These are phyloP conservation scores for Siniperca knerii DNA, from an alignment of 2,113 vertebrate species.

Conservation along the genomic window DNA sequence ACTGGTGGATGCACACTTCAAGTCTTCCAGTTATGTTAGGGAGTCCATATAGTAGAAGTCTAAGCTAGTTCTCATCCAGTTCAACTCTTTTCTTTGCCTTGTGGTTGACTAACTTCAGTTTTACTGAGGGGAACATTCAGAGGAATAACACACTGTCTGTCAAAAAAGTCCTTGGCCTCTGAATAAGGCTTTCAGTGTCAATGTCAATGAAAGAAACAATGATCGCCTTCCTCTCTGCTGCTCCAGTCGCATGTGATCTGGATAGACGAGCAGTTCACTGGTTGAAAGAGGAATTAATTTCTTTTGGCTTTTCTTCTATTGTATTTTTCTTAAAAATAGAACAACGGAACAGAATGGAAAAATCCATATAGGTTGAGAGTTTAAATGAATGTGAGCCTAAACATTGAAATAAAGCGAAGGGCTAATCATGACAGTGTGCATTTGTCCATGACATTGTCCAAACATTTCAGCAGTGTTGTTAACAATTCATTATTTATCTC, in stretches of 20 bases:
- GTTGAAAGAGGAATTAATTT: slow-evolving; percentile 14
- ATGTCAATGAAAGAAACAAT: slow-evolving; percentile 46
- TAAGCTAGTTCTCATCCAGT: neutral
- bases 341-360: neutral
- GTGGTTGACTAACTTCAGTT: slow-evolving; percentile 14
- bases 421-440: neutral
- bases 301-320: slow-evolving; percentile 8
- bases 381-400: neutral
- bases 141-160: slow-evolving; percentile 34
- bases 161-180: slow-evolving; percentile 34
- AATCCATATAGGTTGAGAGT: neutral
- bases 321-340: slow-evolving; percentile 17
- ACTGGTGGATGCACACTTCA: neutral
- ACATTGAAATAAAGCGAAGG: neutral
- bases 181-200: slow-evolving; percentile 44
- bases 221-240: slow-evolving; percentile 27
- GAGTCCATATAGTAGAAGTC: slow-evolving; percentile 4
- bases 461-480: neutral
- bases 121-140: neutral
- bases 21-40: neutral
- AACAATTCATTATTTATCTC: neutral
- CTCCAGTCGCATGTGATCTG: slow-evolving; percentile 45
- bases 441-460: neutral
- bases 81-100: slow-evolving; percentile 7
- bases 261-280: slow-evolving; percentile 15